phyloP scores from a whole-genome alignment of 2,888 invertebrate species.

The Dicycla oo region DNA sequence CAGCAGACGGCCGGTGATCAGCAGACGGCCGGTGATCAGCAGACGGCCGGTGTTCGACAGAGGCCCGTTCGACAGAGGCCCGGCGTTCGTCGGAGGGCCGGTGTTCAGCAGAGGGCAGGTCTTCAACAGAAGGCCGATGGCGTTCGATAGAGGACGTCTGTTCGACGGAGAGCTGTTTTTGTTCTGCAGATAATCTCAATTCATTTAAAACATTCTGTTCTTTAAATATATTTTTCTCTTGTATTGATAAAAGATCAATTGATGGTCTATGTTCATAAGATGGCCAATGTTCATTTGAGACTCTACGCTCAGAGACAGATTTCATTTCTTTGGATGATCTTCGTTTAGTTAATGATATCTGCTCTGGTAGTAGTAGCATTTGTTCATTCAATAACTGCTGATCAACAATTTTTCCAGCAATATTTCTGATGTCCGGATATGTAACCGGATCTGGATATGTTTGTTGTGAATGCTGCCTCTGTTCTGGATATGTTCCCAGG shows the following conservation, averaged over 20 bases:
- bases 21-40: not conserved
- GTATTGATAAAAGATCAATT: conserved; percentile 31
- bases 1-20: not conserved
- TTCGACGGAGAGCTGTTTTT: conserved; percentile 11
- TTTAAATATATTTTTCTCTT: conserved; percentile 30
- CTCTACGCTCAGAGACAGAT: conserved; percentile 36
- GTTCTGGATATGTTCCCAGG: conserved; percentile 37
- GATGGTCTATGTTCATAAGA: conserved; percentile 39
- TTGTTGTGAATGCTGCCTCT: conserved; percentile 22
- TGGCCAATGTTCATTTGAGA: conserved; percentile 46
- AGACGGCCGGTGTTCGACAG: not conserved
- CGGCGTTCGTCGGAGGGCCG: not conserved
- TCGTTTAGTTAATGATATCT: conserved; percentile 32
- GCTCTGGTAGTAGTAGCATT: conserved; percentile 43
- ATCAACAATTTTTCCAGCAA: conserved; percentile 21
- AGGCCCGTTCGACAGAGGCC: not conserved
- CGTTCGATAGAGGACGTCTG: conserved; percentile 17
- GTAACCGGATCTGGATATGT: conserved; percentile 33
- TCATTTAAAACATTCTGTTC: conserved; percentile 33
- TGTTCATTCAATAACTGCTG: conserved; percentile 40
- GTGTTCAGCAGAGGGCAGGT: rapidly evolving
- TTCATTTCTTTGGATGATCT: conserved; percentile 51
- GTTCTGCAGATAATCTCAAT: conserved; percentile 26
- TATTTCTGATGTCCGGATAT: conserved; percentile 32
- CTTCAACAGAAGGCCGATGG: not conserved